These are phyloP conservation scores for Tretioscincus oriximinensis DNA, from an alignment of 2,113 vertebrate genomes.

Conservation along the genomic window DNA sequence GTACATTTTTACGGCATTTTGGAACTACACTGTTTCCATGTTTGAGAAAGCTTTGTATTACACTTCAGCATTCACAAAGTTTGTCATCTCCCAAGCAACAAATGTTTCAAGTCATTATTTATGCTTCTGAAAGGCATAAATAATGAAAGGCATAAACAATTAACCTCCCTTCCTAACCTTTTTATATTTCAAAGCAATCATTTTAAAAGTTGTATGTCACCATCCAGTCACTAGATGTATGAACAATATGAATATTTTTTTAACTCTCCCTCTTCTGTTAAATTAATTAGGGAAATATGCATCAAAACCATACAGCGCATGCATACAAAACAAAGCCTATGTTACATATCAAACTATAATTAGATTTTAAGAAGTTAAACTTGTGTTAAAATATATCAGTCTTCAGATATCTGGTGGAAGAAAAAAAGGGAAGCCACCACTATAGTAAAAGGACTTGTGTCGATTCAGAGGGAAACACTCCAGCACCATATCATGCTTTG, in stretches of 20 bases:
- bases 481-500: no score
- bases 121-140: not conserved
- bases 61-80: not conserved
- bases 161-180: no score
- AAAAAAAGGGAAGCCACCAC: not conserved
- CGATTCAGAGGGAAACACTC: no score
- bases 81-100: not conserved
- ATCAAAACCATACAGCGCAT: not conserved
- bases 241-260: not conserved
- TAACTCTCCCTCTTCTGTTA: not conserved
- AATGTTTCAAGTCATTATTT: conserved; percentile 36
- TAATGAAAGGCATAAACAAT: no score
- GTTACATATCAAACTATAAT: not conserved
- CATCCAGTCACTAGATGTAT: no score
- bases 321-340: not conserved
- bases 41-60: conserved; percentile 20
- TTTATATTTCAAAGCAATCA: no score
- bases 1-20: conserved; percentile 22
- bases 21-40: conserved; percentile 9
- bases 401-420: not conserved
- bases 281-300: not conserved
- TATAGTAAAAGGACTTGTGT: not conserved
- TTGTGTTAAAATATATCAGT: no score
- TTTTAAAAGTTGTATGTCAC: no score
- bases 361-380: no score